Evolutionary conservation across 1,140 invertebrate species (phyloP), one percentile per base, ranked within the genome.

Genomic region (Chymomyza costata): DNA sequence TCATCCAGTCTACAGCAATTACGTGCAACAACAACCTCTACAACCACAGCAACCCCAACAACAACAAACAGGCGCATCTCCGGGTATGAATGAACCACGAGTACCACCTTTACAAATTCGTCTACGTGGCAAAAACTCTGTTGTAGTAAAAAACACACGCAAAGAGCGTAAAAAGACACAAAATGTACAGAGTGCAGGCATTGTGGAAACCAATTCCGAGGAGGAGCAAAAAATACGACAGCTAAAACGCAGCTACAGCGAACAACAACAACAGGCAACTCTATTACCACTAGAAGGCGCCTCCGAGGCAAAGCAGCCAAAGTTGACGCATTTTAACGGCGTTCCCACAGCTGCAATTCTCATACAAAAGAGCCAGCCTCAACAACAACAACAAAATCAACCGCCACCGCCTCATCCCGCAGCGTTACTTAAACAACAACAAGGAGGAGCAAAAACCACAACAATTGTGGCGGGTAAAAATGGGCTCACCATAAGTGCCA

Each of bases 71-170:
- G 18, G 19, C 19, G 17, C n/a, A 44, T 31, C 39, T 5, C 14
- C 32, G n/a, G 83, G 86, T 1, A 88, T 88, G 1, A 91, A 91
- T 51, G 94, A 95, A 69, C 91, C 92, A 1, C 88, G 94, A 50
- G 94, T 97, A 13, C 95, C 95, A 15, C 95, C 95, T 1, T 87
- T 97, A 69, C 95, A 96, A 81, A 96, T 97, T 68, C 95, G 94
- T 41, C 86, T 97, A 38, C 88, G 94, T 56, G 94, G 94, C 6
- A 88, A 93, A 35, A 95, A 95, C 86, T 92, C 93, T 10, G 93
- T 93, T n/a, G 93, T 96, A 21, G 94, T 96, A 40, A 93, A 93
- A 55, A 93, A 92, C 68, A 91, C 92, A 10, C 91, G 92, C 49
- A 93, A 93, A 62, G 92, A 93, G 43, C 90, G 90, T 64, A 92